phyloP scores from a whole-genome alignment of 2,888 invertebrate species.

The Lithophane ornitopus region DNA sequence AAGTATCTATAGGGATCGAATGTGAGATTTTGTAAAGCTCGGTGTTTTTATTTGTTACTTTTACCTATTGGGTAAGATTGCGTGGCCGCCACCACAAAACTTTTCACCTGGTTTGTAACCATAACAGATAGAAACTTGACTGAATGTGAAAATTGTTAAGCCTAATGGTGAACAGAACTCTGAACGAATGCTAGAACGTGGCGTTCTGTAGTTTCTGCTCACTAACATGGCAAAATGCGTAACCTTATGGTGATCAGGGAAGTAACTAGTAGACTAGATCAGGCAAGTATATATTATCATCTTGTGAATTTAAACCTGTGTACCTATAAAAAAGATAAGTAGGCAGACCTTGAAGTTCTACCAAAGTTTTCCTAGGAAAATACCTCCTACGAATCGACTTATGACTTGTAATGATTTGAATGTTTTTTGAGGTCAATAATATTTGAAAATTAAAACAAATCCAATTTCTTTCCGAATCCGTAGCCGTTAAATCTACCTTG shows the following conservation, averaged over 20 bases:
- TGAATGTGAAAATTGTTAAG: constrained; percentile 7
- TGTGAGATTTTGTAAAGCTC: not conserved
- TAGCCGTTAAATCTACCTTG: not conserved
- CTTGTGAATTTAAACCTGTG: not conserved
- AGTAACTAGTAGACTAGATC: not conserved
- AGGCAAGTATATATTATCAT: too few relatives aligned
- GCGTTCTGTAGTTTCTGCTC: constrained; percentile 2
- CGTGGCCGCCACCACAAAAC: constrained; percentile 88
- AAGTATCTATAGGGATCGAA: not conserved
- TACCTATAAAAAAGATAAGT: not conserved
- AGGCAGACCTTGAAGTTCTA: constrained; percentile 9
- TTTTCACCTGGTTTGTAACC: constrained; percentile 73
- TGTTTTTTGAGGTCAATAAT: not conserved
- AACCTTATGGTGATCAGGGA: not conserved
- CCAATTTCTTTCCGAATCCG: not conserved
- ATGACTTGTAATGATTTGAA: not conserved
- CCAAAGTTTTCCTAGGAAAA: not conserved
- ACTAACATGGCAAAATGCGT: not conserved
- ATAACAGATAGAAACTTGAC: constrained; percentile 57
- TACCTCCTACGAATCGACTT: not conserved
- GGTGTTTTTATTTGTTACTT: constrained; percentile 68
- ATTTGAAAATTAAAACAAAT: not conserved
- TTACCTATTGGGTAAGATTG: constrained; percentile 75
- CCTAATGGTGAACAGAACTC: not conserved
- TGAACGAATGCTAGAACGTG: not conserved